A percentile compares a stretch with the other conserved stretches of the same genome.
phyloP scores from a whole-genome alignment of 2,888 invertebrate species.

The Aricia artaxerxes region DNA sequence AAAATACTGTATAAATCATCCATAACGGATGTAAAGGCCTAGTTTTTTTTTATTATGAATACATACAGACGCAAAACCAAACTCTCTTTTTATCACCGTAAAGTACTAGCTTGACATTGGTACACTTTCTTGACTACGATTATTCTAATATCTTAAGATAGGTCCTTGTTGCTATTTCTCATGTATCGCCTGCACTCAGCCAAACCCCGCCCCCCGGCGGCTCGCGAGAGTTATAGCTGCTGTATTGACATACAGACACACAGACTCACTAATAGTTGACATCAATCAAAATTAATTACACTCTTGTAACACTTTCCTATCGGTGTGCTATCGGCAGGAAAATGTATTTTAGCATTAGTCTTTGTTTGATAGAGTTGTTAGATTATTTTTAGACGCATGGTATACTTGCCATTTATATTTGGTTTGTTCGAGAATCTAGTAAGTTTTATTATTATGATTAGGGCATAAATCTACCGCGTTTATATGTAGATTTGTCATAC shows the following conservation, averaged over 20 bases:
- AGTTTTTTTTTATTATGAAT: too few species aligned
- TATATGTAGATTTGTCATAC: too few species aligned
- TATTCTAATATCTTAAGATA: neutral
- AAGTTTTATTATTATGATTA: too few species aligned
- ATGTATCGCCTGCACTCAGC: neutral
- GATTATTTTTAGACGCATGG: neutral
- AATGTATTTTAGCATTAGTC: neutral
- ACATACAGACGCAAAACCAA: too few species aligned
- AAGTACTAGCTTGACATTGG: too few species aligned
- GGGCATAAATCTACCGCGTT: too few species aligned
- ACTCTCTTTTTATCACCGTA: too few species aligned
- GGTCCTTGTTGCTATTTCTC: neutral
- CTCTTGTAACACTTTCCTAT: neutral
- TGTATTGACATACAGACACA: neutral
- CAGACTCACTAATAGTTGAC: neutral
- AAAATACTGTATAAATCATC: too few species aligned
- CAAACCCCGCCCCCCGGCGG: neutral
- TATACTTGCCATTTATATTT: neutral
- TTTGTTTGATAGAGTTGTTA: too few species aligned
- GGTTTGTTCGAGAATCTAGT: neutral
- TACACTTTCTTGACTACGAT: too few species aligned
- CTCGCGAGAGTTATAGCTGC: neutral
- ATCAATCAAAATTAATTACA: conserved; percentile 9
- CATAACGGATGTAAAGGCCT: too few species aligned
- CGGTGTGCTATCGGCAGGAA: neutral